Evolutionary conservation across 1,140 invertebrate species (phyloP).

Genomic region (Drosophila lacteicornis): DNA sequence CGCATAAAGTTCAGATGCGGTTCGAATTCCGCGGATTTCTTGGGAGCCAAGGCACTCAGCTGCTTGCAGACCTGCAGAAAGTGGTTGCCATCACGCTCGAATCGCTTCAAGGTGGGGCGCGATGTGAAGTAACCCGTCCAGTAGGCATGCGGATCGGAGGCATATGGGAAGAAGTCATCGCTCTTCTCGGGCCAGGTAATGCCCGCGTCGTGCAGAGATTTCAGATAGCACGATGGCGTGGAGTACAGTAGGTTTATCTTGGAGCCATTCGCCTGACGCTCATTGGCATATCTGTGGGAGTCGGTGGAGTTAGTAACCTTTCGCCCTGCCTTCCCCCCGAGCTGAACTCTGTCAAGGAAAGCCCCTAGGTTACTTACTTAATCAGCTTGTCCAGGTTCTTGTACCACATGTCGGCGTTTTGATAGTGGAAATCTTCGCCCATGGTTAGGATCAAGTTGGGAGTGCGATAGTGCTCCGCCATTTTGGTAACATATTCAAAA

Average conservation of each 20-base stretch:
- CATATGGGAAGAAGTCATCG: constrained; percentile 97
- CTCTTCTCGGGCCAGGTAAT: constrained; percentile 89
- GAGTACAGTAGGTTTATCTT: constrained; percentile 95
- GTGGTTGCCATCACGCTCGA: constrained; percentile 91
- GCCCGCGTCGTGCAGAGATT: constrained; percentile 91
- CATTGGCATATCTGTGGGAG: constrained; percentile 86
- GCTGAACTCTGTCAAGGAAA: constrained; percentile 54
- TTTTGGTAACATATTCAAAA: constrained; percentile 86
- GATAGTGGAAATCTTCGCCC: constrained; percentile 97
- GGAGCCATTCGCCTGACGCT: constrained; percentile 87
- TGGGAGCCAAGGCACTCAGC: constrained; percentile 84
- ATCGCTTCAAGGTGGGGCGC: constrained; percentile 92
- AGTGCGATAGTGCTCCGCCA: constrained; percentile 87
- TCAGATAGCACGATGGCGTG: constrained; percentile 96
- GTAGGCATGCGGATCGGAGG: constrained; percentile 91
- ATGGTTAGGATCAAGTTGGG: constrained; percentile 94
- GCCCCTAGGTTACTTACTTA: constrained; percentile 87
- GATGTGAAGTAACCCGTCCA: constrained; percentile 99
- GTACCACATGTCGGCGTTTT: constrained; percentile 93
- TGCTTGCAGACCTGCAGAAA: constrained; percentile 90
- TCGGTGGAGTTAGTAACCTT: background rate
- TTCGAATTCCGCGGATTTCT: constrained; percentile 52
- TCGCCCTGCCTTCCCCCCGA: background rate
- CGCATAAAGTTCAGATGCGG: constrained; percentile 84
- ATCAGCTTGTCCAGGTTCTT: constrained; percentile 95